These are phyloP conservation scores for Ailuropoda melanoleuca DNA, from an alignment of 2,113 vertebrate species.

Conservation along the genomic window DNA sequence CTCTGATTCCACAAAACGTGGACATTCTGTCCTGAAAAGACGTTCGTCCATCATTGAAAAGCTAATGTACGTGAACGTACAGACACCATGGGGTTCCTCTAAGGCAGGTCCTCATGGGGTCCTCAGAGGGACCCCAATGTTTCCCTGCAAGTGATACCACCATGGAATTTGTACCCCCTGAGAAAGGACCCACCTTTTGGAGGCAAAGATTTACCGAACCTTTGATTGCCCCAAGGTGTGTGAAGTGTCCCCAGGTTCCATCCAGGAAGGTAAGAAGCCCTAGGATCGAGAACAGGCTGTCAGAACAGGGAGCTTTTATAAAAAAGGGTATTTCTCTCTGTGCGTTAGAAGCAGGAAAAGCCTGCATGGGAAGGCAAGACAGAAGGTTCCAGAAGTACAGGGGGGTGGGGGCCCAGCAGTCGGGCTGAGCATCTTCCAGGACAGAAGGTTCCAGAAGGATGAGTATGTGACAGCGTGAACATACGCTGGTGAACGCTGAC, in stretches of 20 bases:
- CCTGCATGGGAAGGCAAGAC: too few species aligned
- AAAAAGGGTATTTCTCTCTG: rapidly evolving
- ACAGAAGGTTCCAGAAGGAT: neutral
- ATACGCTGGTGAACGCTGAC: neutral
- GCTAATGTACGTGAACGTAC: too few species aligned
- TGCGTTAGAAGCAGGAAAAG: too few species aligned
- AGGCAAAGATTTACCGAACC: too few species aligned
- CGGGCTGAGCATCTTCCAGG: neutral
- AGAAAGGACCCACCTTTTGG: neutral
- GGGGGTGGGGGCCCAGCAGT: rapidly evolving
- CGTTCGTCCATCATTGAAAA: neutral
- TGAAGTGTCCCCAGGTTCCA: neutral
- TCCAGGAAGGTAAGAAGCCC: too few species aligned
- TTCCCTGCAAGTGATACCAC: rapidly evolving
- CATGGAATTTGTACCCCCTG: neutral
- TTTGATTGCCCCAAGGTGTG: rapidly evolving
- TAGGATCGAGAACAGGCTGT: rapidly evolving
- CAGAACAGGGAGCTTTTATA: rapidly evolving
- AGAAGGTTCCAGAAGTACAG: neutral
- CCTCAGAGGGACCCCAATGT: neutral
- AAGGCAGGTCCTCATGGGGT: rapidly evolving
- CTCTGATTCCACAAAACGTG: neutral
- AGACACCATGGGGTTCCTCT: neutral
- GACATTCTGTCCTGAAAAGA: neutral
- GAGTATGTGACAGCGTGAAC: too few species aligned